Evolutionary conservation across 2,113 vertebrate genomes (phyloP).

Genomic region (Nyctibius bracteatus): DNA sequence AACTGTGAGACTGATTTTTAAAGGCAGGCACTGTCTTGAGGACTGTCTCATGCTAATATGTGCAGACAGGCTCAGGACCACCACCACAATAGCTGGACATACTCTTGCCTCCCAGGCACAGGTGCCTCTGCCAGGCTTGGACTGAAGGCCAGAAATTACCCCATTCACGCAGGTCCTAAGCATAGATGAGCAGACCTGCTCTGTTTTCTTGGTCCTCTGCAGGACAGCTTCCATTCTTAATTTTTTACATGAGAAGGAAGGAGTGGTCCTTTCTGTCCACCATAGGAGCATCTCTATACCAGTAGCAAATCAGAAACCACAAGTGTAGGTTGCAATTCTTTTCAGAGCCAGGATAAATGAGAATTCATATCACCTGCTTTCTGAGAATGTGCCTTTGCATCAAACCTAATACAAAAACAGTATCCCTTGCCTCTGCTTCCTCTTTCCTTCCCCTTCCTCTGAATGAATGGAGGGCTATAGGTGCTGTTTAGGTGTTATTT

Average conservation of each 20-base stretch:
- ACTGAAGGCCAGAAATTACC: not conserved
- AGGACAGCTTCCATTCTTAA: not conserved
- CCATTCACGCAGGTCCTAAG: not conserved
- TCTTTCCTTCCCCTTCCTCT: not conserved
- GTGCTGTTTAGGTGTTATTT: not conserved
- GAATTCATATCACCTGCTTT: not conserved
- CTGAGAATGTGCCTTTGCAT: not conserved
- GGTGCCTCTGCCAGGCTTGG: not conserved
- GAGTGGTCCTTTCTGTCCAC: not conserved
- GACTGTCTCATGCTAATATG: not conserved
- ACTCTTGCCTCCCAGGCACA: not conserved
- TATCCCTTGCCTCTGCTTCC: not conserved
- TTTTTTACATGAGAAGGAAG: not conserved
- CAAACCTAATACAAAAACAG: not conserved
- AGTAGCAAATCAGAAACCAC: not conserved
- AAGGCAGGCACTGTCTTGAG: rapidly evolving
- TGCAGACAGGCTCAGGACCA: not conserved
- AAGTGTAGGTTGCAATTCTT: not conserved
- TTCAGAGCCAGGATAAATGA: not conserved
- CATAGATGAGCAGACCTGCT: not conserved
- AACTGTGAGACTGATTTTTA: not conserved
- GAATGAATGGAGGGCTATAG: not conserved
- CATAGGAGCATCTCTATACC: not conserved
- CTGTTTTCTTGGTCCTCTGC: not conserved
- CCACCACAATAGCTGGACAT: not conserved